A percentile compares a stretch with the other conserved stretches of the same genome.
Evolutionary conservation across 2,113 vertebrate species (phyloP).

Genomic region (Calidris pygmaea): DNA sequence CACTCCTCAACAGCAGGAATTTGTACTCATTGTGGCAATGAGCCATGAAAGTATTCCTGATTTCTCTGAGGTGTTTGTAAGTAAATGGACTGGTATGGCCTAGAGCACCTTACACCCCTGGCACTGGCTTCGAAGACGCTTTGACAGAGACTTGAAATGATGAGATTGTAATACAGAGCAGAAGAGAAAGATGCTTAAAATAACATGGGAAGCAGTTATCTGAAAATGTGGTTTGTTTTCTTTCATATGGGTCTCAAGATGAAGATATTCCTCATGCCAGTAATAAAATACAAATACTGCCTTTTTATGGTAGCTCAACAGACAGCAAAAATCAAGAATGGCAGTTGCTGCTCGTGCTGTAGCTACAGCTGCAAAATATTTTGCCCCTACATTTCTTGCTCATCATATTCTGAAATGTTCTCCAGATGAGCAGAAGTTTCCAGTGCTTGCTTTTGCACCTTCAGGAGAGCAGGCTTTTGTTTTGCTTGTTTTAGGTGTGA

Average conservation of each 20-base stretch:
- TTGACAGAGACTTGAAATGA: not conserved
- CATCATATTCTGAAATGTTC: not conserved
- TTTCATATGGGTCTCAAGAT: not conserved
- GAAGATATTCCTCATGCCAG: slow-evolving; percentile 8
- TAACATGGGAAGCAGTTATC: not conserved
- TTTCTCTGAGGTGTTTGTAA: slow-evolving; percentile 11
- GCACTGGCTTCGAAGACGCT: not conserved
- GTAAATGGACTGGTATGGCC: slow-evolving; percentile 21
- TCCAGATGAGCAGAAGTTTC: not conserved
- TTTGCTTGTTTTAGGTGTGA: not conserved
- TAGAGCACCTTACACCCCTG: not conserved
- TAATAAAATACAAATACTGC: not conserved
- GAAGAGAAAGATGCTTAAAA: not conserved
- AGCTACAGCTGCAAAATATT: slow-evolving; percentile 36
- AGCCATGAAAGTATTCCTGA: not conserved
- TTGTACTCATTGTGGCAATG: slow-evolving; percentile 1
- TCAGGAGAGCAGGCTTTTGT: not conserved
- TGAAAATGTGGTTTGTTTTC: not conserved
- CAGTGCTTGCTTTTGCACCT: not conserved
- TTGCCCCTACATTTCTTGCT: not conserved
- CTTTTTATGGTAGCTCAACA: not conserved
- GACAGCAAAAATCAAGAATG: not conserved
- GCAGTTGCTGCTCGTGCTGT: not conserved
- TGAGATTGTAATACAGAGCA: slow-evolving; percentile 1
- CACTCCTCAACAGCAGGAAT: slow-evolving; percentile 13